Evolutionary conservation across 2,888 invertebrate species (phyloP).

Genomic region (Oxyscelio sp.): DNA sequence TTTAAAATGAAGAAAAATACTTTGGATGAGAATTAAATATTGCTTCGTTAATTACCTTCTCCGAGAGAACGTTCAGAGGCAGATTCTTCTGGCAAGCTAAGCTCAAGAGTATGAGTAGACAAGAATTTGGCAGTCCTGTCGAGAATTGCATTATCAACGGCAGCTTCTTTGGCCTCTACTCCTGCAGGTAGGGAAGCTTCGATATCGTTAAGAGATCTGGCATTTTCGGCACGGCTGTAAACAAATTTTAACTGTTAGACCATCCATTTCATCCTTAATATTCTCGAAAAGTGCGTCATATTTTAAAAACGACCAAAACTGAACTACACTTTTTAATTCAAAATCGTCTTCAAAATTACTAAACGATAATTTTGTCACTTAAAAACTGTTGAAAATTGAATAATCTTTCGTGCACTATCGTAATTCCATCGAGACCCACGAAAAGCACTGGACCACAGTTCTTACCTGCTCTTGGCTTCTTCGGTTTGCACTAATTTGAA

Average conservation of each 20-base stretch:
- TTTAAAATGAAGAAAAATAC: too few relatives aligned
- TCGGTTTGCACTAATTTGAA: slow-evolving; percentile 89
- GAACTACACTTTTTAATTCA: too few relatives aligned
- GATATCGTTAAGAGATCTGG: slow-evolving; percentile 91
- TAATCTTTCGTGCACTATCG: slow-evolving; percentile 1
- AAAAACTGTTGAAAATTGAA: not conserved
- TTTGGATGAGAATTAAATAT: too few relatives aligned
- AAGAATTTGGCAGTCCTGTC: slow-evolving; percentile 93
- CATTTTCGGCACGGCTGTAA: slow-evolving; percentile 88
- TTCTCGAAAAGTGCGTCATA: too few relatives aligned
- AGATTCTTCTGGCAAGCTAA: slow-evolving; percentile 94
- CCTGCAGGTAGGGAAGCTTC: slow-evolving; percentile 91
- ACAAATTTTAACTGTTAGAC: slow-evolving; percentile 19
- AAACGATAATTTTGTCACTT: not conserved
- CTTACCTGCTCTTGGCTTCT: slow-evolving; percentile 86
- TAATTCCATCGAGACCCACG: slow-evolving; percentile 8
- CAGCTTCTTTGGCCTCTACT: slow-evolving; percentile 92
- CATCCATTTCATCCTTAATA: too few relatives aligned
- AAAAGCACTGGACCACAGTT: slow-evolving; percentile 18
- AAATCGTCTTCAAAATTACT: too few relatives aligned
- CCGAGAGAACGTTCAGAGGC: slow-evolving; percentile 92
- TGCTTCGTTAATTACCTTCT: slow-evolving; percentile 91
- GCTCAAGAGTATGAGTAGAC: slow-evolving; percentile 93
- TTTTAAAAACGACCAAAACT: too few relatives aligned
- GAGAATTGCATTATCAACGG: slow-evolving; percentile 92